Conservation (phyloP, 1,140 invertebrate species). For the Atopsyche davidsoni region DNA sequence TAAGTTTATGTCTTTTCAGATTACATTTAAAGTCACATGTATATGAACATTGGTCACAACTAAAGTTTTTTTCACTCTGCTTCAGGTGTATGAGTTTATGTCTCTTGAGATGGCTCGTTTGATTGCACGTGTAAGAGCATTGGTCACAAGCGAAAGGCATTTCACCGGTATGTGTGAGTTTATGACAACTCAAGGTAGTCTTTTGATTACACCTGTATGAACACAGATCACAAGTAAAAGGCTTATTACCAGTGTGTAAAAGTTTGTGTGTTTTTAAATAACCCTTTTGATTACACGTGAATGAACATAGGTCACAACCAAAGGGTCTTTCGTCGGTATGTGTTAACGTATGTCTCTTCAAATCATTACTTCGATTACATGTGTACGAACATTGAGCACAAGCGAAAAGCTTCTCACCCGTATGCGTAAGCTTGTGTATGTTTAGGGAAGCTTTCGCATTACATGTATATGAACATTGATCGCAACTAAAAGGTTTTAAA, state of each 20-base stretch:
- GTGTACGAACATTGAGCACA: constrained; percentile 49
- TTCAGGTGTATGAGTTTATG: neutral
- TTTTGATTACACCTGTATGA: constrained; percentile 9
- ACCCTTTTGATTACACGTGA: constrained; percentile 1
- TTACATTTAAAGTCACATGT: too few relatives aligned
- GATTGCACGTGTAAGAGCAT: neutral
- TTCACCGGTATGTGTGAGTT: constrained; percentile 7
- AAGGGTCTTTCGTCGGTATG: constrained; percentile 25
- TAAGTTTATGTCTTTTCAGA: too few relatives aligned
- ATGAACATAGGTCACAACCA: constrained; percentile 13
- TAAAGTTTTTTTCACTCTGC: too few relatives aligned
- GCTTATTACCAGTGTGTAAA: constrained; percentile 9
- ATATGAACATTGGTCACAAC: too few relatives aligned
- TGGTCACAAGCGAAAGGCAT: neutral
- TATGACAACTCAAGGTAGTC: constrained; percentile 13
- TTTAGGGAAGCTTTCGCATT: too few relatives aligned
- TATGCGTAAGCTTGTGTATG: too few relatives aligned
- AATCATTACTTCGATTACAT: constrained; percentile 37
- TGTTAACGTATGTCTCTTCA: constrained; percentile 25
- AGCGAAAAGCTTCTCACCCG: constrained; percentile 50
- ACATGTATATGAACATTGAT: too few relatives aligned
- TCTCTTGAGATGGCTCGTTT: neutral
- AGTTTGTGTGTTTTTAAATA: constrained; percentile 18
- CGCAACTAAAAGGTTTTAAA: too few relatives aligned
- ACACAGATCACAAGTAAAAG: constrained; percentile 11